phyloP scores from a whole-genome alignment of 2,113 vertebrate species.

The Engraulis encrasicolus region DNA sequence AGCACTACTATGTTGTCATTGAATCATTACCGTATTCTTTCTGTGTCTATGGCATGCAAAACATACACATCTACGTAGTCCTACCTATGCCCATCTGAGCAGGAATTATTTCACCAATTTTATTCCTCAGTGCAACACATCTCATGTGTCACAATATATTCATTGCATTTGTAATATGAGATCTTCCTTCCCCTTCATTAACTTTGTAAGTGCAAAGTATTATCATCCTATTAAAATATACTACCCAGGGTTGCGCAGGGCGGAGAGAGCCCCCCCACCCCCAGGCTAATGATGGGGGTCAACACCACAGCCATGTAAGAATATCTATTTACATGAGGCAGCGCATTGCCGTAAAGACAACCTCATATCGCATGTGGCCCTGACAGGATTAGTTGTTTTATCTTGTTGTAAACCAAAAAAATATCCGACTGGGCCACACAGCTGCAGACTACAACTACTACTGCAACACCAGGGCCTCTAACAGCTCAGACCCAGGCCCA shows the following conservation, averaged over 20 bases:
- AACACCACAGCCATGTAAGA: background rate
- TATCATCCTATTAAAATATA: background rate
- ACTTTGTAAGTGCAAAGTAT: background rate
- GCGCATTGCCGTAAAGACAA: background rate
- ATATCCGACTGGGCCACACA: too few relatives aligned
- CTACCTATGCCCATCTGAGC: background rate
- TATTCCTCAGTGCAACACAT: background rate
- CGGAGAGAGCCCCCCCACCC: too few relatives aligned
- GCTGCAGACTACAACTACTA: too few relatives aligned
- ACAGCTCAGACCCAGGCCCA: too few relatives aligned
- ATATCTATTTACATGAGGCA: background rate
- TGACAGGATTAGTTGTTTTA: conserved; percentile 11
- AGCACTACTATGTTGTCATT: too few relatives aligned
- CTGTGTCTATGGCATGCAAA: too few relatives aligned
- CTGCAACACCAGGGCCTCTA: too few relatives aligned
- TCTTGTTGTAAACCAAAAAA: background rate
- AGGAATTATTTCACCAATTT: background rate
- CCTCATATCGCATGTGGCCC: background rate
- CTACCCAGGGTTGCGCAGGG: background rate
- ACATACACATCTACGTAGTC: background rate
- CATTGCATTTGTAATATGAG: background rate
- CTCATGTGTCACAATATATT: background rate
- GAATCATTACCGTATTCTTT: too few relatives aligned
- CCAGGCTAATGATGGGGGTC: background rate
- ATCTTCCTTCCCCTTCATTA: background rate